Evolutionary conservation across 2,888 invertebrate species (phyloP), one percentile per base, ranked within the genome.

Genomic region (Dendrolimus pini): DNA sequence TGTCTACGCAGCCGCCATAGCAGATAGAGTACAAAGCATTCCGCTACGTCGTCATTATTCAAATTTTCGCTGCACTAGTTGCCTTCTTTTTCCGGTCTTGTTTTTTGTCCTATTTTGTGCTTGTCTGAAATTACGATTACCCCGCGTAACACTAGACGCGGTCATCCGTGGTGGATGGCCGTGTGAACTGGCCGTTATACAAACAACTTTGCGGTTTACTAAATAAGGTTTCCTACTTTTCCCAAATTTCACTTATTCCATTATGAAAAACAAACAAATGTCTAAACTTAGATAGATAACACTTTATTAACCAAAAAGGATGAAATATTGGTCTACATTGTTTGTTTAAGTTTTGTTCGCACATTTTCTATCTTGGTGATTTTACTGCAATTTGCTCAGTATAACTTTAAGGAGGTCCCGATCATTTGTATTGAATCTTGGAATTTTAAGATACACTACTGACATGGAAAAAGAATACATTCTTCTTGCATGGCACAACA

Each of bases 1-100:
- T 60, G 74, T 68, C 61, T 66, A 67, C 74, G 78, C 83, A 85
- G 68, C 76, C 80, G 88, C 75, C 89, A 85, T 85, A 80, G 78
- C 85, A 85, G 80, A 80, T 75, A 77, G 80, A 80, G 81, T 83
- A 83, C 82, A 80, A 82, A 83, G 75, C 75, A 83, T 76, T 82
- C 89, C 90, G 89, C 89, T 89, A 89, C 80, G 72, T 84, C 79
- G 82, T 88, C 87, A 89, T 89, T 89, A 90, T 88, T 87, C 82
- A 88, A 89, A 89, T 89, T 87, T 89, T 88, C 84, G 80, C 83
- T 84, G 90, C 84, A 84, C 89, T 74, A 87, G 83, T 86, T 88
- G 84, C 86, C 87, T 79, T 84, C 81, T 85, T 89, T 89, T 90
- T 90, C 85, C 90, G 89, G 89, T 80, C 83, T 74, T 85, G 86